phyloP scores from a whole-genome alignment of 2,113 vertebrate genomes.

The Brachypteracias leptosomus region DNA sequence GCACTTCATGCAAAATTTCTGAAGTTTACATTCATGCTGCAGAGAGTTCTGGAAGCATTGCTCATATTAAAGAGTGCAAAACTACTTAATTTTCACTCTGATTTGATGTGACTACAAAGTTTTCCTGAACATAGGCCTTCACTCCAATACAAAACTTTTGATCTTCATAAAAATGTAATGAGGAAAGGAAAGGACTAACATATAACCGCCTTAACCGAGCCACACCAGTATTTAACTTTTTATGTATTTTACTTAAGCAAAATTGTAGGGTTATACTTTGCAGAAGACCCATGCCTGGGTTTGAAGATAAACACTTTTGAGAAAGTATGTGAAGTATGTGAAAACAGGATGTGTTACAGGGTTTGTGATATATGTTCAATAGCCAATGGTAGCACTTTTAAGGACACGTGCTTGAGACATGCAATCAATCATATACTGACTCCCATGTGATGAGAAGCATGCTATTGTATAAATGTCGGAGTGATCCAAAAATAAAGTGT shows the following conservation, averaged over 20 bases:
- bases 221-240: slow-evolving; percentile 28
- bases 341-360: too few relatives aligned
- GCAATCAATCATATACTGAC: too few relatives aligned
- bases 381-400: too few relatives aligned
- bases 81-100: background rate
- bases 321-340: too few relatives aligned
- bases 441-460: too few relatives aligned
- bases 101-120: background rate
- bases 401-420: too few relatives aligned
- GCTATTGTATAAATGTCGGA: too few relatives aligned
- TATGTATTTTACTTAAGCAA: slow-evolving; percentile 22
- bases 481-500: too few relatives aligned
- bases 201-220: background rate
- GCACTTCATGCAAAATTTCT: background rate
- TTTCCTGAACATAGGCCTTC: background rate
- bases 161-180: background rate
- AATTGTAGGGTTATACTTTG: too few relatives aligned
- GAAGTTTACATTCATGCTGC: background rate
- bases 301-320: too few relatives aligned
- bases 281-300: too few relatives aligned
- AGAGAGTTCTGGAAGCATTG: background rate
- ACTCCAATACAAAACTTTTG: background rate
- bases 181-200: background rate
- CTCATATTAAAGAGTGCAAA: background rate
- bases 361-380: too few relatives aligned